Conservation (phyloP, 2,113 vertebrate species). For the Syngnathoides biaculeatus region DNA sequence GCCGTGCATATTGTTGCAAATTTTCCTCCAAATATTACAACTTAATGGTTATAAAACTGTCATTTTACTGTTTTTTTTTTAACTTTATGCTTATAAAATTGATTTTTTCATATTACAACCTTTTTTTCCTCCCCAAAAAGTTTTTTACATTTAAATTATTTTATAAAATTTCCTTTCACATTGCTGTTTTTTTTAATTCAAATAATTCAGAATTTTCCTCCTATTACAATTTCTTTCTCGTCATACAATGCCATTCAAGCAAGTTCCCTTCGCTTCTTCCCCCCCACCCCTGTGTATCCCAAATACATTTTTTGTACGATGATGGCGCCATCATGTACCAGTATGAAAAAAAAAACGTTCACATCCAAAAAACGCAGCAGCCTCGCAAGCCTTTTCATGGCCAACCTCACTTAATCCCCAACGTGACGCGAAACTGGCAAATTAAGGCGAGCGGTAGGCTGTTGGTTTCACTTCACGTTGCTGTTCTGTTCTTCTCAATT, state of each 20-base stretch:
- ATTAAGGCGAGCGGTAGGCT: slow-evolving; percentile 39
- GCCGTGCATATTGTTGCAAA: too few species aligned
- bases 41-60: too few species aligned
- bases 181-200: too few species aligned
- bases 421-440: neutral
- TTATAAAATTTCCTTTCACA: too few species aligned
- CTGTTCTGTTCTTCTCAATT: slow-evolving; percentile 70
- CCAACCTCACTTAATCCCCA: neutral
- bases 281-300: neutral
- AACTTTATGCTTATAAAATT: too few species aligned
- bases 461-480: slow-evolving; percentile 64
- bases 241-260: too few species aligned
- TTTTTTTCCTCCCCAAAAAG: too few species aligned
- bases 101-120: too few species aligned
- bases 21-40: too few species aligned
- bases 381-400: neutral
- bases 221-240: too few species aligned
- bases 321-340: neutral
- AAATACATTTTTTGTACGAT: neutral
- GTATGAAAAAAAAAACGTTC: neutral
- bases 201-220: neutral
- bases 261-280: neutral
- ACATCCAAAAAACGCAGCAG: neutral
- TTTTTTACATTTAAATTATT: too few species aligned
- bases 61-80: too few species aligned